These are phyloP conservation scores for Cossypha caffra DNA, from an alignment of 2,797 vertebrate species.

Conservation along the genomic window DNA sequence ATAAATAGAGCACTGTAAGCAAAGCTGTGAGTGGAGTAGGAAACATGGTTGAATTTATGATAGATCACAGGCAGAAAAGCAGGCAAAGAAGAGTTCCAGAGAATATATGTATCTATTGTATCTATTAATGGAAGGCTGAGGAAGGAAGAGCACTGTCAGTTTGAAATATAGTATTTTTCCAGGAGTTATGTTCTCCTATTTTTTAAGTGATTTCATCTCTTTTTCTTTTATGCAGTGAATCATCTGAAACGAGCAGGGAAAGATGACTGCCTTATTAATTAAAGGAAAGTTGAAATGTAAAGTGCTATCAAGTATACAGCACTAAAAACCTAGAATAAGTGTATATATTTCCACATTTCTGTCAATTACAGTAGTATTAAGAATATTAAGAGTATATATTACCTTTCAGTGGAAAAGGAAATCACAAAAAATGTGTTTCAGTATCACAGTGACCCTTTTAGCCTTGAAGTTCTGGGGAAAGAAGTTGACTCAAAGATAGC, in stretches of 20 bases:
- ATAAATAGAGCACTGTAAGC: not conserved
- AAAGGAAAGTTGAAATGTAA: conserved; percentile 28
- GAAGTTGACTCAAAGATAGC: not conserved
- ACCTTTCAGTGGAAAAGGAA: not conserved
- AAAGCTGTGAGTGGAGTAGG: not conserved
- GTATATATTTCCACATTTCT: not conserved
- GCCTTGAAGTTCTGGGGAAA: not conserved
- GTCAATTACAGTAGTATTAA: not conserved
- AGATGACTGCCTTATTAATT: conserved; percentile 40
- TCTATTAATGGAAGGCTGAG: conserved; percentile 6
- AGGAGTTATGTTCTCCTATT: conserved; percentile 2
- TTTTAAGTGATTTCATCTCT: conserved; percentile 14
- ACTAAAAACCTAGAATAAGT: not conserved
- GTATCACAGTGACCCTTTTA: not conserved
- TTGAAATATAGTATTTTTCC: conserved; percentile 23
- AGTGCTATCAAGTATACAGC: not conserved
- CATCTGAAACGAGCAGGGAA: not conserved
- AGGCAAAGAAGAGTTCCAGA: not conserved
- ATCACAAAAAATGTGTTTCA: not conserved
- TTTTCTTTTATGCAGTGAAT: conserved; percentile 11
- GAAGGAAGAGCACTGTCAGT: conserved; percentile 5
- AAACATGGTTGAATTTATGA: not conserved
- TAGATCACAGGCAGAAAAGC: not conserved
- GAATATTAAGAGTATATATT: not conserved
- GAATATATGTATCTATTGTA: conserved; percentile 4